Evolutionary conservation across 2,888 invertebrate species (phyloP).

Genomic region (Archips xylosteana): DNA sequence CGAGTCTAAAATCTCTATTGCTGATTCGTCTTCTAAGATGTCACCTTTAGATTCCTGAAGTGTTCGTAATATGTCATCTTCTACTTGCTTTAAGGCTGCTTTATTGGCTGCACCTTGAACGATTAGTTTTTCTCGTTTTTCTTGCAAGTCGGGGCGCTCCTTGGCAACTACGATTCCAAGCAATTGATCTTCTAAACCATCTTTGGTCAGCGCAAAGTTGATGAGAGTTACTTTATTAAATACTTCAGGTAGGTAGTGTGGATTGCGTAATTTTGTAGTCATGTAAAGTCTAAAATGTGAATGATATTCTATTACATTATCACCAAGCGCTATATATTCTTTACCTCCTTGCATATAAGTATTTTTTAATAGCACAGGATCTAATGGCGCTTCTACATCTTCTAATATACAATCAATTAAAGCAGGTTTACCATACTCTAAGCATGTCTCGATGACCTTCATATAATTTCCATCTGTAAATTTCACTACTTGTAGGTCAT

Average conservation of each 20-base stretch:
- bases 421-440: slow-evolving; percentile 91
- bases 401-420: slow-evolving; percentile 92
- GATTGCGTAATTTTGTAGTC: slow-evolving; percentile 93
- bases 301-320: slow-evolving; percentile 91
- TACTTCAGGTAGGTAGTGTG: slow-evolving; percentile 94
- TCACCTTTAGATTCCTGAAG: slow-evolving; percentile 93
- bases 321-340: slow-evolving; percentile 91
- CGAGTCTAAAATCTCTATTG: slow-evolving; percentile 94
- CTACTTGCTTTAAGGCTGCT: slow-evolving; percentile 92
- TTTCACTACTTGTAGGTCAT: slow-evolving; percentile 89
- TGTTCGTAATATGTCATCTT: slow-evolving; percentile 95
- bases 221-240: slow-evolving; percentile 93
- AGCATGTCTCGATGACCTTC: slow-evolving; percentile 89
- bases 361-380: slow-evolving; percentile 91
- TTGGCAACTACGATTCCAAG: slow-evolving; percentile 94
- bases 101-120: slow-evolving; percentile 92
- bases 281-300: slow-evolving; percentile 91
- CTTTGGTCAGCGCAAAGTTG: slow-evolving; percentile 93
- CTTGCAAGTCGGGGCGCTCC: slow-evolving; percentile 93
- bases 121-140: slow-evolving; percentile 91
- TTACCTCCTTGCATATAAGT: slow-evolving; percentile 91
- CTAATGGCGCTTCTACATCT: slow-evolving; percentile 91
- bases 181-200: slow-evolving; percentile 93
- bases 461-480: slow-evolving; percentile 91
- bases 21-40: slow-evolving; percentile 96